phyloP scores from a whole-genome alignment of 2,113 vertebrate genomes.

The Galemys pyrenaicus region DNA sequence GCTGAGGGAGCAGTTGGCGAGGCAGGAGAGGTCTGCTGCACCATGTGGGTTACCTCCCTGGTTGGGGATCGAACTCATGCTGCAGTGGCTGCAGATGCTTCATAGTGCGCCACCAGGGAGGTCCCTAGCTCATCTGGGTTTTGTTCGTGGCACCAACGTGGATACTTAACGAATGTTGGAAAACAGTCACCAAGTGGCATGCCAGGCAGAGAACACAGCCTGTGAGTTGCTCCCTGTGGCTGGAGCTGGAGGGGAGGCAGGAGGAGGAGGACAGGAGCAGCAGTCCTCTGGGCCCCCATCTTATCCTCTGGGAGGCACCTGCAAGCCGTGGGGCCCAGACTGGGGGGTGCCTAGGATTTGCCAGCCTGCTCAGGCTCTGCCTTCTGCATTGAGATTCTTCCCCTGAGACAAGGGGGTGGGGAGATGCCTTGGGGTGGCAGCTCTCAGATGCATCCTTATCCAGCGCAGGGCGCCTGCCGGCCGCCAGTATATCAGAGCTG shows the following conservation, averaged over 20 bases:
- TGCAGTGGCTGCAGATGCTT: too few species aligned
- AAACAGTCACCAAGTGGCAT: background rate
- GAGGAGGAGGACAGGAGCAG: background rate
- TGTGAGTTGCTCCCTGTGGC: background rate
- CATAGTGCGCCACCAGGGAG: too few species aligned
- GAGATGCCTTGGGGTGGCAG: background rate
- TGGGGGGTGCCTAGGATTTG: background rate
- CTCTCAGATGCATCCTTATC: constrained; percentile 26
- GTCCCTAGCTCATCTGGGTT: background rate
- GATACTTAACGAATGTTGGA: background rate
- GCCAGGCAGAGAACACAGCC: background rate
- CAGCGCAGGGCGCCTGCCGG: background rate
- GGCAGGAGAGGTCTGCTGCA: too few species aligned
- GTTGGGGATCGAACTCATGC: too few species aligned
- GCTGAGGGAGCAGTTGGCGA: too few species aligned
- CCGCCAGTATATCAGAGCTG: background rate
- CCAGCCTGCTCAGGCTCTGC: background rate
- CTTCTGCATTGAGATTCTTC: constrained; percentile 19
- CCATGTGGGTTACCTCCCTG: too few species aligned
- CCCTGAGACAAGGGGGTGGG: background rate
- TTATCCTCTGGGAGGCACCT: background rate
- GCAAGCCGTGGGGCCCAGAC: background rate
- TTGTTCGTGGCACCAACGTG: background rate
- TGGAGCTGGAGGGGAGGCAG: background rate
- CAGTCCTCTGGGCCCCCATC: background rate